These are phyloP conservation scores for Siphamia tubifer DNA, from an alignment of 2,113 vertebrate genomes.

Conservation along the genomic window DNA sequence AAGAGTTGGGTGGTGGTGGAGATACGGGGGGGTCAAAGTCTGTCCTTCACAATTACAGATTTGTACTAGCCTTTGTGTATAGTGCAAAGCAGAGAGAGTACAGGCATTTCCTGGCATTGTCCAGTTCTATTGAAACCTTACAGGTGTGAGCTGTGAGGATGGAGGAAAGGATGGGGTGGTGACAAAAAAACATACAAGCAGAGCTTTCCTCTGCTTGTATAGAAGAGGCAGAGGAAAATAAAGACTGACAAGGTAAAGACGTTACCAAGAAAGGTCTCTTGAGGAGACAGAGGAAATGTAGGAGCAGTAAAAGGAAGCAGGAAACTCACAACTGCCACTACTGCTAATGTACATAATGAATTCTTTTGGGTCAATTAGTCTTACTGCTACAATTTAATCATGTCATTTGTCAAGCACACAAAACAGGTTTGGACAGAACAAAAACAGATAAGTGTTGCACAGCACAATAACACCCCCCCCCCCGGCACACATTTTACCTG, in stretches of 20 bases:
- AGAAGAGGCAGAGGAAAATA: not conserved
- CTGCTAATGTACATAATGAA: not conserved
- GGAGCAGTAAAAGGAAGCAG: not conserved
- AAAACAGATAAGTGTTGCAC: conserved; percentile 24
- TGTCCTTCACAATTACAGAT: not conserved
- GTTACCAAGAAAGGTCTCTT: not conserved
- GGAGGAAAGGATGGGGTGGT: not conserved
- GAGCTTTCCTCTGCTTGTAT: too few species aligned
- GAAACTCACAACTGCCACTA: not conserved
- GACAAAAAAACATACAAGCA: not conserved
- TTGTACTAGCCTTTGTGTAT: not conserved
- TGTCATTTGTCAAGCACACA: not conserved
- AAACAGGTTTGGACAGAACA: not conserved
- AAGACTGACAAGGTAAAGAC: not conserved
- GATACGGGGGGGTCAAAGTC: conserved; percentile 21
- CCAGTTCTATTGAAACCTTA: conserved; percentile 8
- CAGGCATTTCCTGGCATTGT: conserved; percentile 78
- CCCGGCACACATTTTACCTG: too few species aligned
- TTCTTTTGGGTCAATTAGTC: not conserved
- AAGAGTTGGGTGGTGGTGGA: too few species aligned
- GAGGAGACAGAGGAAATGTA: conserved; percentile 14
- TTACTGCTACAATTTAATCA: conserved; percentile 5
- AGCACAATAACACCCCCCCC: too few species aligned
- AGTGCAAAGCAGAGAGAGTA: not conserved
- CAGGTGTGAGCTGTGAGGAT: conserved; percentile 58